Evolutionary conservation across 1,140 invertebrate species (phyloP).

Genomic region (Leptinotarsa texana): DNA sequence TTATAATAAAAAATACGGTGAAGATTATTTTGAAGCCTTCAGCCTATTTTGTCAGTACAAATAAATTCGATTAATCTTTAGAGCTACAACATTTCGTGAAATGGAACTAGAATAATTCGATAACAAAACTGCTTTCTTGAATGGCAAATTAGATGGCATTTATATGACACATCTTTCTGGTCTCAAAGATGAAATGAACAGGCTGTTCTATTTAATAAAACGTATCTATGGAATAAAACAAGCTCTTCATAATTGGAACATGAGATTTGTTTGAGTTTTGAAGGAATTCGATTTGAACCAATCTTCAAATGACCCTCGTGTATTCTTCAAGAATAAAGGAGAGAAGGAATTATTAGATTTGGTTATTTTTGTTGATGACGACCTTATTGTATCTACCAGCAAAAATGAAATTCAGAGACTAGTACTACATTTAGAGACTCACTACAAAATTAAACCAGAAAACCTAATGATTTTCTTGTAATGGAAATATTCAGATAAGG

Average conservation of each 20-base stretch:
- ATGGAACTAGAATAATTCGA: not conserved
- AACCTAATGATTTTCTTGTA: not conserved
- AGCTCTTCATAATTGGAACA: not conserved
- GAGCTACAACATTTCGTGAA: not conserved
- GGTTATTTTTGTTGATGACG: not conserved
- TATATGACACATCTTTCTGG: not conserved
- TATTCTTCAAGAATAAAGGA: not conserved
- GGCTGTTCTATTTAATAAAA: not conserved
- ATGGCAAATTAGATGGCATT: not conserved
- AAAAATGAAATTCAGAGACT: not conserved
- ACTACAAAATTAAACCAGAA: not conserved
- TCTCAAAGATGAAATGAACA: not conserved
- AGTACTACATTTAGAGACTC: not conserved
- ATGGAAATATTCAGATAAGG: not conserved
- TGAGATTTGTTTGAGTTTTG: not conserved
- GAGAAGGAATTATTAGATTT: not conserved
- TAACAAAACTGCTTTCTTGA: not conserved
- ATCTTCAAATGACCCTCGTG: not conserved
- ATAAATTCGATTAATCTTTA: not conserved
- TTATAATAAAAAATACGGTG: not conserved
- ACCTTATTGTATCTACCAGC: not conserved
- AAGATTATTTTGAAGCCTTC: not conserved
- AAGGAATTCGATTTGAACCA: not conserved
- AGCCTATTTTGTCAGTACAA: not conserved
- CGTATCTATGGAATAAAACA: not conserved